Conservation (phyloP, 2,888 invertebrate genomes). For the Tillus elongatus region DNA sequence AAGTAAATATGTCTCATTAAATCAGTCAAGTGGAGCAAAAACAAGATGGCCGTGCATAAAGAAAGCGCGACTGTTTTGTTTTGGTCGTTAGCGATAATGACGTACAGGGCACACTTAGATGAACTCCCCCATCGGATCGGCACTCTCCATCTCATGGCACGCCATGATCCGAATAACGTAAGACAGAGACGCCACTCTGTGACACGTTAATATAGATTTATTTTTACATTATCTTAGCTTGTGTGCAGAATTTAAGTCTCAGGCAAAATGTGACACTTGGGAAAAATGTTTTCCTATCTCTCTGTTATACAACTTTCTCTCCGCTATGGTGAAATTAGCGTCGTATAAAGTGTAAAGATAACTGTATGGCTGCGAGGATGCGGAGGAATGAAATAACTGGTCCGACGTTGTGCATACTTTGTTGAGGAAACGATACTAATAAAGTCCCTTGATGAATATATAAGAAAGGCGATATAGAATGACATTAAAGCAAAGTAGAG, state of each 20-base stretch:
- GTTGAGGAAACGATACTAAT: conserved; percentile 31
- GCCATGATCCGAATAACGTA: conserved; percentile 5
- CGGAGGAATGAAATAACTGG: too few species aligned
- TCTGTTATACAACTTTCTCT: too few species aligned
- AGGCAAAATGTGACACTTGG: conserved; percentile 37
- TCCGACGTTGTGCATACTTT: too few species aligned
- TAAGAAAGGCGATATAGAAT: conserved; percentile 41
- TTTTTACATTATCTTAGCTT: conserved; percentile 32
- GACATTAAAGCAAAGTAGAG: conserved; percentile 38
- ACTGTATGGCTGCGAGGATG: too few species aligned
- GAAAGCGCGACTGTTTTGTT: conserved; percentile 38
- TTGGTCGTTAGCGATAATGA: conserved; percentile 40
- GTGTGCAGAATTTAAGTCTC: conserved; percentile 35
- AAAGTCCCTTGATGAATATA: conserved; percentile 42
- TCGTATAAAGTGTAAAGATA: too few species aligned
- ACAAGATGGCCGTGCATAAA: conserved; percentile 39
- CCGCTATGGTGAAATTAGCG: too few species aligned
- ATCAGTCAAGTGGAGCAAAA: conserved; percentile 39
- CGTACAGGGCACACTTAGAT: conserved; percentile 33
- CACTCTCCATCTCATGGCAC: background rate
- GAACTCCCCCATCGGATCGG: conserved; percentile 16
- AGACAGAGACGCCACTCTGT: too few species aligned
- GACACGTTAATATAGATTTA: conserved; percentile 27
- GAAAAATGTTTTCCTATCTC: conserved; percentile 31
- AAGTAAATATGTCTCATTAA: conserved; percentile 34